These are phyloP conservation scores for Anas platyrhynchos DNA, from an alignment of 2,113 vertebrate genomes.

Conservation along the genomic window DNA sequence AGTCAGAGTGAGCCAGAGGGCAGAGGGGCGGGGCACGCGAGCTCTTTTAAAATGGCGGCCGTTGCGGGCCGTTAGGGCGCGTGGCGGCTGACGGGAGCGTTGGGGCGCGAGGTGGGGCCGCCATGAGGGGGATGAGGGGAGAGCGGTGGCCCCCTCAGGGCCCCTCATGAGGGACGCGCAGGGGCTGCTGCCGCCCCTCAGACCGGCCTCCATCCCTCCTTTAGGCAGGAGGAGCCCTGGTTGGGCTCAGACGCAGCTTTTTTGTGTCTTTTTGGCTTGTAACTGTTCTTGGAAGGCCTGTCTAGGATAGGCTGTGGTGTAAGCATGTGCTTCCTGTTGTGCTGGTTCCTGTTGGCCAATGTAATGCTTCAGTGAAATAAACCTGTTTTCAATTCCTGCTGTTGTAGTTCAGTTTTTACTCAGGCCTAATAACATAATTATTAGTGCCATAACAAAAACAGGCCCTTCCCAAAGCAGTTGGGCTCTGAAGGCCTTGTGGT, in stretches of 20 bases:
- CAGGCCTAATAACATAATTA: not conserved
- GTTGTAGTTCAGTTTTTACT: not conserved
- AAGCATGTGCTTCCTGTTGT: fast-evolving
- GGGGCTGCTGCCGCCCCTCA: fast-evolving
- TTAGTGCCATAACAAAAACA: not conserved
- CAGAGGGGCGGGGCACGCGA: not conserved
- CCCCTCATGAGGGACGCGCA: fast-evolving
- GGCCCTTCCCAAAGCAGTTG: fast-evolving
- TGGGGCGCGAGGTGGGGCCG: not conserved
- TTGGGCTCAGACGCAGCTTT: fast-evolving
- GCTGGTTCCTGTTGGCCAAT: fast-evolving
- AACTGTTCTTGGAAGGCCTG: fast-evolving
- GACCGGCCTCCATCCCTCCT: fast-evolving
- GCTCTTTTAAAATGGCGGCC: not conserved
- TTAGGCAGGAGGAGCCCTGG: fast-evolving
- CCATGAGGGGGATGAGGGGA: fast-evolving
- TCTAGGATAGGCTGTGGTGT: fast-evolving
- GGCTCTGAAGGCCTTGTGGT: fast-evolving
- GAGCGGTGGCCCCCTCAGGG: fast-evolving
- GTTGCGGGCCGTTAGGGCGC: fast-evolving
- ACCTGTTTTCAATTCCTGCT: fast-evolving
- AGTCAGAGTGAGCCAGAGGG: not conserved
- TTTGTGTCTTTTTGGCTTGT: fast-evolving
- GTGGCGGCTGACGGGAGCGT: too few relatives aligned
- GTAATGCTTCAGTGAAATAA: fast-evolving